These are phyloP conservation scores for Blastobasis adustella DNA, from an alignment of 2,888 invertebrate species.

Conservation along the genomic window DNA sequence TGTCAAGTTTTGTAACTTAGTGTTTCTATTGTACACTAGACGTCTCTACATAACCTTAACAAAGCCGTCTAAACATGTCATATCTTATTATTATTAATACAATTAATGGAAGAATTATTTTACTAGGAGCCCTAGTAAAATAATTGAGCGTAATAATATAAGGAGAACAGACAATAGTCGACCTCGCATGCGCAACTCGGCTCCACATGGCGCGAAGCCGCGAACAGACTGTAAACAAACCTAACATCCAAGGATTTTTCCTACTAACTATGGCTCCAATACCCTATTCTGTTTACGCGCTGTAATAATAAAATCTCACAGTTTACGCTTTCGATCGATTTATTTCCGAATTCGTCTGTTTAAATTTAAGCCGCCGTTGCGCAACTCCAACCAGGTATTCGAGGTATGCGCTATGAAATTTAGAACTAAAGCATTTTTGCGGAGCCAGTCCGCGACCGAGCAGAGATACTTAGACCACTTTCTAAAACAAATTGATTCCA, in stretches of 20 bases:
- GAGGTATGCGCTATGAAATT: slow-evolving; percentile 3
- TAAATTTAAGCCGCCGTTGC: not conserved
- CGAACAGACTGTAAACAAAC: slow-evolving; percentile 7
- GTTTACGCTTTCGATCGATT: slow-evolving; percentile 9
- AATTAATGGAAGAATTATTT: too few species aligned
- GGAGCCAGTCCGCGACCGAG: slow-evolving; percentile 38
- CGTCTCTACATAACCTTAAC: too few species aligned
- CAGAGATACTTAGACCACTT: slow-evolving; percentile 39
- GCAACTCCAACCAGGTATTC: not conserved
- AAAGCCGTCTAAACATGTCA: too few species aligned
- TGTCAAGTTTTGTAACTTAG: too few species aligned
- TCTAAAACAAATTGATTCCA: slow-evolving; percentile 69
- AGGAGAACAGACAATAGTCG: too few species aligned
- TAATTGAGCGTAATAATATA: too few species aligned
- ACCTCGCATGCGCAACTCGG: not conserved
- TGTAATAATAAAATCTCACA: slow-evolving; percentile 1
- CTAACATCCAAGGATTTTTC: slow-evolving; percentile 2
- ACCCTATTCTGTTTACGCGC: not conserved
- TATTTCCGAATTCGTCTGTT: not conserved
- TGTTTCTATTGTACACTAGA: too few species aligned
- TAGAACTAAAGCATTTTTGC: slow-evolving; percentile 14
- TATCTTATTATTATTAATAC: too few species aligned
- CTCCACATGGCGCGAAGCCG: slow-evolving; percentile 2
- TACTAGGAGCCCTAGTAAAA: too few species aligned
- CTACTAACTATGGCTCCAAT: not conserved